Evolutionary conservation across 1,140 invertebrate species (phyloP).

Genomic region (Cherax quadricarinatus): DNA sequence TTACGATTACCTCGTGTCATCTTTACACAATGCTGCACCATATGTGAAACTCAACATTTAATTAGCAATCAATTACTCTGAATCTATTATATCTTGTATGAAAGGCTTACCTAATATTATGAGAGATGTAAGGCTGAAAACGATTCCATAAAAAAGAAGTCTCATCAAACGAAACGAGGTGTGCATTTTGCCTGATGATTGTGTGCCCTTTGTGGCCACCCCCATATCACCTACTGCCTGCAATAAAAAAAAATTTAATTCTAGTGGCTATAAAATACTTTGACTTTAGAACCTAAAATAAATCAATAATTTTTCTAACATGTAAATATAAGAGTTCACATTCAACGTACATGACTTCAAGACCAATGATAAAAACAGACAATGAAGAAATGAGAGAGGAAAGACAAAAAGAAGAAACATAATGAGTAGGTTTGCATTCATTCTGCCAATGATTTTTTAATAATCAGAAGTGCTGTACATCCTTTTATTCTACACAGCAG

Average conservation of each 20-base stretch:
- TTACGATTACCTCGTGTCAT: no score
- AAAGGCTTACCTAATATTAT: constrained; percentile 42
- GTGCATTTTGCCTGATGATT: constrained; percentile 7
- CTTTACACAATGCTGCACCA: no score
- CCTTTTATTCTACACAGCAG: no score
- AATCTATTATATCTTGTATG: neutral
- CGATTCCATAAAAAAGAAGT: constrained; percentile 40
- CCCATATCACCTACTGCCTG: constrained; percentile 24
- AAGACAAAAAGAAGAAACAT: no score
- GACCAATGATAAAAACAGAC: no score
- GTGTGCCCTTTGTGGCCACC: neutral
- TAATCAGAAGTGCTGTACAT: no score
- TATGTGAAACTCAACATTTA: no score
- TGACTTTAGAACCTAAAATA: neutral
- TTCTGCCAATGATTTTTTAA: no score
- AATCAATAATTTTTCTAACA: neutral
- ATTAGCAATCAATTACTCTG: no score
- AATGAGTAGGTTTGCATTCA: no score
- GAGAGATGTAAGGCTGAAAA: constrained; percentile 33
- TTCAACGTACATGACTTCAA: neutral
- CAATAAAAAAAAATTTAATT: neutral
- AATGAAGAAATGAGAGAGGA: no score
- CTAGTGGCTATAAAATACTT: neutral
- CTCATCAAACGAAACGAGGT: constrained; percentile 8
- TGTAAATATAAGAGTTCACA: neutral